These are phyloP conservation scores for Polypterus bichir DNA, from an alignment of 2,113 vertebrate genomes.

Conservation along the genomic window DNA sequence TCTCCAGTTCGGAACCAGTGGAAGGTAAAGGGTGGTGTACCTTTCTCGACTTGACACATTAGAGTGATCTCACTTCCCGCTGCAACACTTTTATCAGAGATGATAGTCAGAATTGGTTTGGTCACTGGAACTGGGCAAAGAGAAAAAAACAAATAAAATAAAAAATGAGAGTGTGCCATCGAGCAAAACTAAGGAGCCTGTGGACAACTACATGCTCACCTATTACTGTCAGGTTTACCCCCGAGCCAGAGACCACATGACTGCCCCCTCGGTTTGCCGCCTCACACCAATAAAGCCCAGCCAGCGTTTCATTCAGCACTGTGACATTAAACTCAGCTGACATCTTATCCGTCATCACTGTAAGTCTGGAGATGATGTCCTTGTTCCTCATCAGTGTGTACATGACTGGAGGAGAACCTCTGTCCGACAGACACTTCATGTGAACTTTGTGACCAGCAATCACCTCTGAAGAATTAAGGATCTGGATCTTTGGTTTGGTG, in stretches of 20 bases:
- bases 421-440: slow-evolving; percentile 34
- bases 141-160: neutral
- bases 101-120: slow-evolving; percentile 10
- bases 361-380: rapidly evolving
- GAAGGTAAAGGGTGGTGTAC: slow-evolving; percentile 41
- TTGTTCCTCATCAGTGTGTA: slow-evolving; percentile 30
- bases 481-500: slow-evolving; percentile 33
- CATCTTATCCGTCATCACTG: neutral
- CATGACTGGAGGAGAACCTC: slow-evolving; percentile 42
- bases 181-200: too few relatives aligned
- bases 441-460: slow-evolving; percentile 26
- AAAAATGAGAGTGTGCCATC: too few relatives aligned
- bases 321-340: slow-evolving; percentile 27
- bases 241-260: neutral
- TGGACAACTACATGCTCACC: slow-evolving; percentile 27
- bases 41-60: slow-evolving; percentile 29
- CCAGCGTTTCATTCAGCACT: slow-evolving; percentile 14
- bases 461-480: slow-evolving; percentile 8
- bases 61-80: slow-evolving; percentile 27
- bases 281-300: slow-evolving; percentile 27
- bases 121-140: slow-evolving; percentile 33
- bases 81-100: slow-evolving; percentile 20
- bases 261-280: slow-evolving; percentile 27
- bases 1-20: slow-evolving; percentile 25
- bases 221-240: slow-evolving; percentile 22